phyloP scores from a whole-genome alignment of 2,888 invertebrate genomes.

The Drosophila paracracens region DNA sequence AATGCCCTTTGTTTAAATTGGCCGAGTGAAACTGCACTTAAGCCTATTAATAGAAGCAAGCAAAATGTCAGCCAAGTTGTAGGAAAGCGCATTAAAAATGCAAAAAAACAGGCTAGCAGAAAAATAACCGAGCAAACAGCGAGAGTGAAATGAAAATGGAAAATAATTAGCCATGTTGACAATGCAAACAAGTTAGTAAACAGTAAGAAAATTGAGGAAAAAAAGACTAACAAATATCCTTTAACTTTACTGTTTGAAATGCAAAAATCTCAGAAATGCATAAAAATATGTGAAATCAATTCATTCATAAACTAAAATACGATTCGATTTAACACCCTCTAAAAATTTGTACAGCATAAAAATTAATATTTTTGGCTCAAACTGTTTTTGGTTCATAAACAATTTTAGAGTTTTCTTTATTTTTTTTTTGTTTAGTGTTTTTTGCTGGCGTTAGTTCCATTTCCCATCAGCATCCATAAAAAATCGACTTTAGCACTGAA shows the following conservation, averaged over 20 bases:
- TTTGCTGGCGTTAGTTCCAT: not conserved
- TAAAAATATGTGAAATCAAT: not conserved
- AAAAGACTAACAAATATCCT: not conserved
- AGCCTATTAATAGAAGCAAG: slow-evolving; percentile 67
- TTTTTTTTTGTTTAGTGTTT: not conserved
- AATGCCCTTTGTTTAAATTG: not conserved
- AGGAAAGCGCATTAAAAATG: slow-evolving; percentile 57
- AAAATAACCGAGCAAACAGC: slow-evolving; percentile 19
- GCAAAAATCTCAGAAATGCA: not conserved
- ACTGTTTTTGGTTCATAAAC: not conserved
- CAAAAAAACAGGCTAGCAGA: slow-evolving; percentile 4
- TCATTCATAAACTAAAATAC: not conserved
- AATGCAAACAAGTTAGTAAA: slow-evolving; percentile 26
- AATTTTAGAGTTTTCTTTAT: not conserved
- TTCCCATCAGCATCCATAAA: not conserved
- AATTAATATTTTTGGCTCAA: accelerated
- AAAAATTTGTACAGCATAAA: not conserved
- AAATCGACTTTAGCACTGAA: not conserved
- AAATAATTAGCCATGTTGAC: slow-evolving; percentile 66
- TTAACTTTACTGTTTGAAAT: not conserved
- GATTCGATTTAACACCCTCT: not conserved
- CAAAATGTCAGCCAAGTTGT: slow-evolving; percentile 51
- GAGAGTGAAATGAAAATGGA: slow-evolving; percentile 51
- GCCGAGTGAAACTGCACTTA: slow-evolving; percentile 34
- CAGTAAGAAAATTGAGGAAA: not conserved